These are phyloP conservation scores for Acrocyrtus sp. DNA, from an alignment of 2,888 invertebrate species.

Conservation along the genomic window DNA sequence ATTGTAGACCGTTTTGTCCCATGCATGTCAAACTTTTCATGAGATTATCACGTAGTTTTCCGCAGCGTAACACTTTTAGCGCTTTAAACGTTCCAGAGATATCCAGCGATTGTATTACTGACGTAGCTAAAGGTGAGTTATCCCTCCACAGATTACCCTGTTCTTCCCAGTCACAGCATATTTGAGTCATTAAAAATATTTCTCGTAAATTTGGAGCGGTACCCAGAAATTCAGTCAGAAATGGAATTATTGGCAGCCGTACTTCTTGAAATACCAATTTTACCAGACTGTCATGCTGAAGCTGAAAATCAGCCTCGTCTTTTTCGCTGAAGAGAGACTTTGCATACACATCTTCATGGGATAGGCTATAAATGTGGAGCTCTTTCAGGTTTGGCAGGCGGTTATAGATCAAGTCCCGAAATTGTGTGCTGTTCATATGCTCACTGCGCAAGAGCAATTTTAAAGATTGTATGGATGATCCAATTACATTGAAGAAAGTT, in stretches of 20 bases:
- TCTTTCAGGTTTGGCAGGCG: slow-evolving; percentile 18
- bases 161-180: slow-evolving; percentile 32
- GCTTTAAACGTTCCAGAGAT: slow-evolving; percentile 7
- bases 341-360: slow-evolving; percentile 17
- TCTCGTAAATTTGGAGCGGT: slow-evolving; percentile 3
- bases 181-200: slow-evolving; percentile 20
- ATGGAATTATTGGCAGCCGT: slow-evolving; percentile 6
- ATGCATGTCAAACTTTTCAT: slow-evolving; percentile 1
- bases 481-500: slow-evolving; percentile 8
- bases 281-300: too few relatives aligned
- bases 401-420: slow-evolving; percentile 22
- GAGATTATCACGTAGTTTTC: slow-evolving; percentile 2
- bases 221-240: slow-evolving; percentile 23
- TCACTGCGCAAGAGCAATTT: slow-evolving; percentile 14
- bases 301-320: not conserved
- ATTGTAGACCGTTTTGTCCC: slow-evolving; percentile 11
- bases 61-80: slow-evolving; percentile 10
- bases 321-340: slow-evolving; percentile 19
- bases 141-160: slow-evolving; percentile 15
- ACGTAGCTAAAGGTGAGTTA: slow-evolving; percentile 27
- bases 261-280: slow-evolving; percentile 29
- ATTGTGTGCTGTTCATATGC: slow-evolving; percentile 24
- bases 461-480: slow-evolving; percentile 8
- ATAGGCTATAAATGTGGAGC: slow-evolving; percentile 22
- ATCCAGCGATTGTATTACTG: slow-evolving; percentile 1